A percentile compares a stretch with the other conserved stretches of the same genome.
Evolutionary conservation across 2,888 invertebrate species (phyloP).

Genomic region (Drosophila leonis): DNA sequence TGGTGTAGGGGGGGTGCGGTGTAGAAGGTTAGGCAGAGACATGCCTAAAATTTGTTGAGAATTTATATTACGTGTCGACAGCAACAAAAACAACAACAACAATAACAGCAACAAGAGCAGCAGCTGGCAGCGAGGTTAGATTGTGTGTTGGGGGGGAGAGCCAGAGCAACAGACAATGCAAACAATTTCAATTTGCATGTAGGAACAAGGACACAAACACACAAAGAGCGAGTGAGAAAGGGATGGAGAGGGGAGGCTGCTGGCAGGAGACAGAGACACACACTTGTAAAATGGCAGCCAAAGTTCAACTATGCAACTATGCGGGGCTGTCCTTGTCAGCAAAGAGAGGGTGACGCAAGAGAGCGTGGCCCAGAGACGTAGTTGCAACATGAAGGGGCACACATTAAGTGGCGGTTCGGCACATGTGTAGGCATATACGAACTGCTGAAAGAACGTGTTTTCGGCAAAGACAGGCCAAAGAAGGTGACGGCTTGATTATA

Average conservation of each 20-base stretch:
- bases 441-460: constrained; percentile 46
- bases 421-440: constrained; percentile 38
- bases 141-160: constrained; percentile 44
- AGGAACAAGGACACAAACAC: constrained; percentile 60
- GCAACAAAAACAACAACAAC: constrained; percentile 47
- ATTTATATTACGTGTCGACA: constrained; percentile 79
- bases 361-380: not conserved
- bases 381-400: not conserved
- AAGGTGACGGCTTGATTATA: constrained; percentile 41
- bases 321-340: constrained; percentile 49
- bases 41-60: constrained; percentile 72
- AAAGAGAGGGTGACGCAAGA: not conserved
- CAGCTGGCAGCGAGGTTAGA: constrained; percentile 65
- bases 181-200: constrained; percentile 81
- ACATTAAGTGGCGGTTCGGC: constrained; percentile 41
- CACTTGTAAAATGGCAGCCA: constrained; percentile 61
- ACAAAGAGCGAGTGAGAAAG: constrained; percentile 12
- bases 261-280: constrained; percentile 6
- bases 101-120: constrained; percentile 37
- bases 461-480: constrained; percentile 17
- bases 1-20: not conserved
- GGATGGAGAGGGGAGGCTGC: not conserved
- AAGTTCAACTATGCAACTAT: constrained; percentile 71
- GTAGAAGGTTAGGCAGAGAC: constrained; percentile 27
- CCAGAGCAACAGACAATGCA: constrained; percentile 65